Evolutionary conservation across 2,888 invertebrate species (phyloP).

Genomic region (Pandemis heparana): DNA sequence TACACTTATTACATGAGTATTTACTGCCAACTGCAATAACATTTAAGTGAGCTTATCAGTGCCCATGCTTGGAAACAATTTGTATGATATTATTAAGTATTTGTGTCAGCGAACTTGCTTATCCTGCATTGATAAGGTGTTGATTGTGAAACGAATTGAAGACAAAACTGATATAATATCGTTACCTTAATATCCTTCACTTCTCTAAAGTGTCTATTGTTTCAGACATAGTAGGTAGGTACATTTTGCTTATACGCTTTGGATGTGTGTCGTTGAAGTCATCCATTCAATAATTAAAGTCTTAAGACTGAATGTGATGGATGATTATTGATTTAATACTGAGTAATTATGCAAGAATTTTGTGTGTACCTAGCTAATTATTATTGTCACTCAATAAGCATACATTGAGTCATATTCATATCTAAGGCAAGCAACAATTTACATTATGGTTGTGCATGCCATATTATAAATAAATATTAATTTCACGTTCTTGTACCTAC

Average conservation of each 20-base stretch:
- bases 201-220: neutral
- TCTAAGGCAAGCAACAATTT: neutral
- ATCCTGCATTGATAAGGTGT: conserved; percentile 42
- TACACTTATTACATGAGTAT: conserved; percentile 1
- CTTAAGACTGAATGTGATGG: neutral
- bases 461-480: conserved; percentile 2
- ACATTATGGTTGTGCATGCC: neutral
- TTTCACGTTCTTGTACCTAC: neutral
- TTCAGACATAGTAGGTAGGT: neutral
- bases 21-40: conserved; percentile 21
- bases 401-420: conserved; percentile 6
- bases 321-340: conserved; percentile 10
- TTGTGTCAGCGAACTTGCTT: conserved; percentile 44
- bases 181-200: neutral
- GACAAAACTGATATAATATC: conserved; percentile 34
- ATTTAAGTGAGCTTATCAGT: conserved; percentile 28
- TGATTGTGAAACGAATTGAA: conserved; percentile 42
- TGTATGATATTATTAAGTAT: conserved; percentile 28
- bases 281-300: conserved; percentile 21
- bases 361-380: conserved; percentile 9
- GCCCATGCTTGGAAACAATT: conserved; percentile 31
- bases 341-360: conserved; percentile 20
- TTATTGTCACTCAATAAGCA: neutral
- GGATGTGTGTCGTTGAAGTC: neutral
- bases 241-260: neutral